These are phyloP conservation scores for Unio pictorum DNA, from an alignment of 2,888 invertebrate genomes.

Conservation along the genomic window DNA sequence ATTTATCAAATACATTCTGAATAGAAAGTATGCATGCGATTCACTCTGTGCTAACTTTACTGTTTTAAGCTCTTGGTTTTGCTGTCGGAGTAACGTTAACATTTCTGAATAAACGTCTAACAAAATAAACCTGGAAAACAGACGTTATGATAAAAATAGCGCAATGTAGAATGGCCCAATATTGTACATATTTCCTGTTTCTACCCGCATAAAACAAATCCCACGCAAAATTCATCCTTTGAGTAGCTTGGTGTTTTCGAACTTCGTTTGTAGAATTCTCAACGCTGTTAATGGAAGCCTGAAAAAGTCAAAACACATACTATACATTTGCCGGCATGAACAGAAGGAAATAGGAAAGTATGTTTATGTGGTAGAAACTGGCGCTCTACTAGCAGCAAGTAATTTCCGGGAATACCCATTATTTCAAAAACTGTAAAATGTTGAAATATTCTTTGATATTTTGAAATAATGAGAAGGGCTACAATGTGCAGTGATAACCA, in stretches of 20 bases:
- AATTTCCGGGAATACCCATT: too few relatives aligned
- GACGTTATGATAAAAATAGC: conserved; percentile 85
- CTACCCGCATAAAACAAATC: conserved; percentile 54
- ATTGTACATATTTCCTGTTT: conserved; percentile 76
- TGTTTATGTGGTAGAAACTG: too few relatives aligned
- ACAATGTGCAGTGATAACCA: too few relatives aligned
- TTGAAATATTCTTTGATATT: too few relatives aligned
- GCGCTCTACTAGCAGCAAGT: too few relatives aligned
- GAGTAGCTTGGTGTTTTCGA: conserved; percentile 39
- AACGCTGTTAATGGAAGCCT: conserved; percentile 48
- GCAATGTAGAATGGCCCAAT: conserved; percentile 91
- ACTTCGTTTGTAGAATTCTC: conserved; percentile 44
- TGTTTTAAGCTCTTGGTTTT: conserved; percentile 51
- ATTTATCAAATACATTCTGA: too few relatives aligned
- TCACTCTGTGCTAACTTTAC: too few relatives aligned
- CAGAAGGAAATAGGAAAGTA: too few relatives aligned
- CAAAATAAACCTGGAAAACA: conserved; percentile 87
- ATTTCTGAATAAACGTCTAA: conserved; percentile 89
- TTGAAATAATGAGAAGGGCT: too few relatives aligned
- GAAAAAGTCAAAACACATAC: conserved; percentile 9
- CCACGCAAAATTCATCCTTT: conserved; percentile 46
- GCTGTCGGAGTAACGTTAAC: conserved; percentile 72
- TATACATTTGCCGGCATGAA: too few relatives aligned
- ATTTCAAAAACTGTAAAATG: too few relatives aligned
- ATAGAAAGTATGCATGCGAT: too few relatives aligned